Conservation (phyloP, 2,113 vertebrate species). For the Stomatorhinus ivindoensis region DNA sequence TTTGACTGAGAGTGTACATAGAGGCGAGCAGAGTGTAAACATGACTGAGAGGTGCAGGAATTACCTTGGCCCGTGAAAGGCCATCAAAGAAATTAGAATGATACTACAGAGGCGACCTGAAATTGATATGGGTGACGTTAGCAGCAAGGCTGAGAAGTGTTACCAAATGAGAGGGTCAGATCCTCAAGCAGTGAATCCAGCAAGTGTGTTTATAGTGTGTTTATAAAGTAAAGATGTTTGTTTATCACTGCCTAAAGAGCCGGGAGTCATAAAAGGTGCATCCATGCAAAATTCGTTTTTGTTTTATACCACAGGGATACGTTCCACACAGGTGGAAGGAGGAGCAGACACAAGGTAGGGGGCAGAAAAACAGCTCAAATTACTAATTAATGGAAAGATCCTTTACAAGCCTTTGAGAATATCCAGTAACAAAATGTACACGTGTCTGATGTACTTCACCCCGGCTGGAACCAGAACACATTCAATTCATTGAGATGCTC, state of each 20-base stretch:
- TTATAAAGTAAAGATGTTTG: neutral
- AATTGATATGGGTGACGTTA: neutral
- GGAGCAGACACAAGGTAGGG: neutral
- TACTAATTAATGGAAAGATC: slow-evolving; percentile 42
- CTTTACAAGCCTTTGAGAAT: slow-evolving; percentile 42
- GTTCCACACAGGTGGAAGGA: neutral
- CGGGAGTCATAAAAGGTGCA: neutral
- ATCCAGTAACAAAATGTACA: slow-evolving; percentile 45
- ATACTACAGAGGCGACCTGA: neutral
- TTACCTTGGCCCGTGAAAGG: neutral
- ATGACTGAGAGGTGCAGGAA: neutral
- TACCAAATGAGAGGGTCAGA: neutral
- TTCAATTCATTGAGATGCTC: neutral
- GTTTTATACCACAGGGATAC: neutral
- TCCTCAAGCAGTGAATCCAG: neutral
- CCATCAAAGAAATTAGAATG: slow-evolving; percentile 1
- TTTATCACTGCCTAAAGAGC: neutral
- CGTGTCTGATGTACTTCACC: slow-evolving; percentile 26
- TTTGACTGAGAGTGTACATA: no score
- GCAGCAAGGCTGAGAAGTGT: neutral
- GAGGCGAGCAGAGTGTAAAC: neutral
- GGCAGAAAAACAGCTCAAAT: neutral
- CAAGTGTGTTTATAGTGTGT: neutral
- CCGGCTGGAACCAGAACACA: neutral
- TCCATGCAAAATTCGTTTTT: neutral